phyloP scores from a whole-genome alignment of 2,113 vertebrate species.

The Mesocricetus auratus region DNA sequence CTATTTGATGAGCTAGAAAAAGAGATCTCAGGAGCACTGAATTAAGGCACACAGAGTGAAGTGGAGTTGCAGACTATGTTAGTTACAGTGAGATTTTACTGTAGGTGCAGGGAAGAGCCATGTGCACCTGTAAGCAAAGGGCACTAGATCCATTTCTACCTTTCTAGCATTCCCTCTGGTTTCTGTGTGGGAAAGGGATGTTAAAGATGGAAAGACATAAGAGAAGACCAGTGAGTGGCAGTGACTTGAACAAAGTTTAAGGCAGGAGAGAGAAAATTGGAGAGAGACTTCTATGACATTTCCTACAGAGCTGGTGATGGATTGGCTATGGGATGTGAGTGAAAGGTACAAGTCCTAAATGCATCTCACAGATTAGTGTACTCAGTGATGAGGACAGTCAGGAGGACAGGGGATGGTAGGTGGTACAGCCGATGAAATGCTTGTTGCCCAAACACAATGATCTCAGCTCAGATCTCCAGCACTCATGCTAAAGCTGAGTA shows the following conservation, averaged over 20 bases:
- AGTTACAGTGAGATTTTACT: conserved; percentile 31
- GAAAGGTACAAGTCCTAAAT: background rate
- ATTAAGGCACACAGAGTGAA: background rate
- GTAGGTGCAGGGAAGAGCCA: background rate
- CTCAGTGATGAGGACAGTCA: background rate
- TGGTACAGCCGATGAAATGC: background rate
- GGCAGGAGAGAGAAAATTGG: background rate
- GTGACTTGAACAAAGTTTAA: background rate
- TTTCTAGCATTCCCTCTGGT: background rate
- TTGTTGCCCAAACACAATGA: no score
- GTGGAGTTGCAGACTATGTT: background rate
- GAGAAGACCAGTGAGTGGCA: background rate
- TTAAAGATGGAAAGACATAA: background rate
- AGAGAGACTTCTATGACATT: background rate
- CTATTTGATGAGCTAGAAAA: background rate
- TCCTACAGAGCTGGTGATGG: background rate
- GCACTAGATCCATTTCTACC: background rate
- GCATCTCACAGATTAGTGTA: background rate
- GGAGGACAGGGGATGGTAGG: background rate
- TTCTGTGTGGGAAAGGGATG: background rate
- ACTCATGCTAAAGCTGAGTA: background rate
- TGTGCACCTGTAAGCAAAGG: background rate
- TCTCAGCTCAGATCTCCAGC: background rate
- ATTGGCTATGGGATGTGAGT: background rate
- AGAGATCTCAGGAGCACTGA: background rate